Base-by-base conservation (phyloP, 1,140 invertebrate genomes). In the Pogonus chalceus region DNA sequence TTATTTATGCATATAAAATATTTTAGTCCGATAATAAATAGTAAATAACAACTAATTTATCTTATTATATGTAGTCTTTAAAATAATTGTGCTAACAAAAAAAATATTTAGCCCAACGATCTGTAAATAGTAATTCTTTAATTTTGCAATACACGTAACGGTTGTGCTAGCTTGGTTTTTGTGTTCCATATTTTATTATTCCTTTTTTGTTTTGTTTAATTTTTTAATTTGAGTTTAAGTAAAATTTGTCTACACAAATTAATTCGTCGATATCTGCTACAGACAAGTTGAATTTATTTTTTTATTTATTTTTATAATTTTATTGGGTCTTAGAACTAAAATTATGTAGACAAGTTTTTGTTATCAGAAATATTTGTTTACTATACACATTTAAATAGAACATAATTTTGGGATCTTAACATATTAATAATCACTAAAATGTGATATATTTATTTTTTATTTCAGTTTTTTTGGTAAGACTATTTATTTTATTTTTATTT, bases 371-470 rank as follows among this genome's bases (percentile, higher is more conserved):
- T n/a, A n/a, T n/a, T n/a, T n/a, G n/a, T n/a, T n/a, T n/a, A n/a
- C n/a, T n/a, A n/a, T n/a, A n/a, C n/a, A n/a, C n/a, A n/a, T n/a
- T n/a, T n/a, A n/a, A n/a, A n/a, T n/a, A n/a, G n/a, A n/a, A n/a
- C n/a, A n/a, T n/a, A n/a, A n/a, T n/a, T n/a, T n/a, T n/a, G n/a
- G n/a, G n/a, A n/a, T n/a, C n/a, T n/a, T n/a, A n/a, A n/a, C n/a
- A n/a, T n/a, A n/a, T n/a, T n/a, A n/a, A n/a, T n/a, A n/a, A n/a
- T n/a, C n/a, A n/a, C n/a, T n/a, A n/a, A n/a, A n/a, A n/a, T n/a
- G n/a, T n/a, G n/a, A n/a, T n/a, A n/a, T 49, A 54, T 62, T 57
- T 61, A 56, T 47, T 56, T 55, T 39, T 56, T 50, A 53, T 54
- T 57, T 22, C 16, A 20, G 16, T 9, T 18, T 12, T 24, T 14